Evolutionary conservation across 2,797 vertebrate species (phyloP).

Genomic region (Acipenser oxyrinchus): DNA sequence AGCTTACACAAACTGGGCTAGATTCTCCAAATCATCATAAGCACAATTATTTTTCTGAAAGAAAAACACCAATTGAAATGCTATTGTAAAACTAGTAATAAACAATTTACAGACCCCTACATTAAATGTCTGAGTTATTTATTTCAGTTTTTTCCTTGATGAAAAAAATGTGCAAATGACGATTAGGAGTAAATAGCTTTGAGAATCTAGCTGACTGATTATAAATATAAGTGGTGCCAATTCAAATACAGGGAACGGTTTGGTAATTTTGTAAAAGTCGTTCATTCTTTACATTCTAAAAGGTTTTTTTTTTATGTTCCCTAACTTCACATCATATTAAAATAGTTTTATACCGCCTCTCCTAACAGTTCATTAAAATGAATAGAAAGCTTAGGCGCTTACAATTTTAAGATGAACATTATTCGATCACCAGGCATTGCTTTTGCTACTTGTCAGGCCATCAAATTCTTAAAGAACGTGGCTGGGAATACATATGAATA

Average conservation of each 20-base stretch:
- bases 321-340: constrained; percentile 53
- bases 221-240: no score
- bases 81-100: no score
- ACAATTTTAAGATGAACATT: constrained; percentile 29
- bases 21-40: no score
- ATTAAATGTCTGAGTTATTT: no score
- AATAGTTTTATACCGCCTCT: constrained; percentile 56
- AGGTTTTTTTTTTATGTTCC: constrained; percentile 44
- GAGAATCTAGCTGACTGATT: no score
- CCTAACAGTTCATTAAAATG: constrained; percentile 40
- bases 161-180: no score
- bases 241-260: neutral
- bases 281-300: constrained; percentile 61
- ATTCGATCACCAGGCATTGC: constrained; percentile 24
- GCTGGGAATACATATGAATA: neutral
- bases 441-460: neutral
- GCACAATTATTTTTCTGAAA: no score
- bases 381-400: constrained; percentile 51
- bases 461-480: neutral
- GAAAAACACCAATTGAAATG: no score
- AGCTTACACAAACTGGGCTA: no score
- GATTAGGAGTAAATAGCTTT: no score
- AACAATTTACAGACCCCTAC: no score
- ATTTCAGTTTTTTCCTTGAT: no score
- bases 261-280: constrained; percentile 15